Conservation (phyloP, 2,888 invertebrate species). For the Miltochrista miniata region DNA sequence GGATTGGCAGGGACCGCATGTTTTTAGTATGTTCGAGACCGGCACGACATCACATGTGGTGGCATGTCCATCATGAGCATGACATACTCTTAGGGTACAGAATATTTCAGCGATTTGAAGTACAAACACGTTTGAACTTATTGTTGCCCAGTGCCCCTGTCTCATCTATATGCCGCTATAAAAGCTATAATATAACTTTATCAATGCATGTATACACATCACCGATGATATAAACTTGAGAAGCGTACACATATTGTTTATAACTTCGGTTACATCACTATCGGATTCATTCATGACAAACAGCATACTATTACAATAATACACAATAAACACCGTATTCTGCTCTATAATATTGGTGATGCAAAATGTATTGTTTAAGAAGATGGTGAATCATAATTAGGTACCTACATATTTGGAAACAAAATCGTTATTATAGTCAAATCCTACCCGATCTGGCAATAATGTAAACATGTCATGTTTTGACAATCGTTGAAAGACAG, state of each 20-base stretch:
- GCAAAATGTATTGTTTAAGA: not conserved
- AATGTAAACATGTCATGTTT: too few species aligned
- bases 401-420: too few species aligned
- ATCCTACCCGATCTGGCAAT: too few species aligned
- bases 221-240: not conserved
- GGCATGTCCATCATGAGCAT: too few species aligned
- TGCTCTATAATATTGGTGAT: not conserved
- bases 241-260: not conserved
- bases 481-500: too few species aligned
- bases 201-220: conserved; percentile 1
- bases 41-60: too few species aligned
- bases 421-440: too few species aligned
- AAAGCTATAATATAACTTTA: conserved; percentile 1
- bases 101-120: too few species aligned
- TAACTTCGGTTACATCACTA: not conserved
- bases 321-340: not conserved
- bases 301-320: not conserved
- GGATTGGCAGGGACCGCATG: too few species aligned
- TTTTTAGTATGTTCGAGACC: too few species aligned
- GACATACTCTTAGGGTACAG: too few species aligned
- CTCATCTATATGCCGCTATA: not conserved
- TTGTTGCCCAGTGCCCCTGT: conserved; percentile 6
- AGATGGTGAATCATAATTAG: too few species aligned
- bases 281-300: not conserved
- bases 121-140: conserved; percentile 6